phyloP scores from a whole-genome alignment of 2,888 invertebrate species.

The Troides oblongomaculatus region DNA sequence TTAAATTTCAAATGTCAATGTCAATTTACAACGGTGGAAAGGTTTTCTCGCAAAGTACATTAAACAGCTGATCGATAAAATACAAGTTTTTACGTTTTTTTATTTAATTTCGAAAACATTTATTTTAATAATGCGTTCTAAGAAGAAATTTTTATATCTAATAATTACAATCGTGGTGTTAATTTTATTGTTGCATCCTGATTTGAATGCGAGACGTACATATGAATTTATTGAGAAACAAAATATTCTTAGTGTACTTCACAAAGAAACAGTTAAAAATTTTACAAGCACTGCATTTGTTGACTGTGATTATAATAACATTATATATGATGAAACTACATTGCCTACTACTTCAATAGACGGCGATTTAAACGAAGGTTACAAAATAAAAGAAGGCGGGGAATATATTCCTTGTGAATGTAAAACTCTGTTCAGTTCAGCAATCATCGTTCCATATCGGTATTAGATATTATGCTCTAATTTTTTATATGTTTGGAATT shows the following conservation, averaged over 20 bases:
- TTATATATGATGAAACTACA: conserved; percentile 58
- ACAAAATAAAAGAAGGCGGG: conserved; percentile 65
- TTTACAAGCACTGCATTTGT: conserved; percentile 61
- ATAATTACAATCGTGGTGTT: conserved; percentile 45
- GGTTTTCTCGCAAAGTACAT: not conserved
- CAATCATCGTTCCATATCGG: conserved; percentile 90
- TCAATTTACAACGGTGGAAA: conserved; percentile 14
- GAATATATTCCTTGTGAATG: conserved; percentile 65
- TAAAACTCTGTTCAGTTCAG: conserved; percentile 83
- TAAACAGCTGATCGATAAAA: conserved; percentile 16
- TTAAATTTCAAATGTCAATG: not conserved
- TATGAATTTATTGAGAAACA: conserved; percentile 73
- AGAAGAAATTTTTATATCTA: conserved; percentile 56
- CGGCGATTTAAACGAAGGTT: conserved; percentile 59
- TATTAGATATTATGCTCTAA: conserved; percentile 33
- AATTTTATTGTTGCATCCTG: conserved; percentile 58
- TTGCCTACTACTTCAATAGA: conserved; percentile 56
- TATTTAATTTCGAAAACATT: not conserved
- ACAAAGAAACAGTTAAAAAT: conserved; percentile 64
- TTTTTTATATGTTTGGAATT: conserved; percentile 34
- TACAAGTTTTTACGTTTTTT: not conserved
- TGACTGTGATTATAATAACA: conserved; percentile 63
- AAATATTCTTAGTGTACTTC: conserved; percentile 63
- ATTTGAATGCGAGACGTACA: conserved; percentile 49
- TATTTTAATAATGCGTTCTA: conserved; percentile 51